phyloP scores from a whole-genome alignment of 2,797 vertebrate genomes.

The Acanthurus leucopareius region DNA sequence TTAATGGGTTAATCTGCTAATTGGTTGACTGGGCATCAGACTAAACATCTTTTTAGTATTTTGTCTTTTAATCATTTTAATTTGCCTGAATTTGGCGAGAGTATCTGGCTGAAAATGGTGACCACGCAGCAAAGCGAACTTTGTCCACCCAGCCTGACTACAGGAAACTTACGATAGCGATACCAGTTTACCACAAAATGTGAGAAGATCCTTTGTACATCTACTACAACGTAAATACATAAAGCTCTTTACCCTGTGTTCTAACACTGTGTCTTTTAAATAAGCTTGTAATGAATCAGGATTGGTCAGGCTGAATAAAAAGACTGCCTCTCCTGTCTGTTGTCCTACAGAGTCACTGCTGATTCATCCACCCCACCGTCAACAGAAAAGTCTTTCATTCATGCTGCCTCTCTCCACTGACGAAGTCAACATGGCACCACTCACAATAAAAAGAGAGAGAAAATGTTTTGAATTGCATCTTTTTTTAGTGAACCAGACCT shows the following conservation, averaged over 20 bases:
- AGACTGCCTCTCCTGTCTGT: slow-evolving; percentile 29
- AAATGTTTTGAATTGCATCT: slow-evolving; percentile 41
- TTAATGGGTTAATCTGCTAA: too few species aligned
- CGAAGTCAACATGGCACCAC: slow-evolving; percentile 62
- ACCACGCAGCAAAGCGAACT: not conserved
- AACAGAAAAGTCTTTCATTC: slow-evolving; percentile 66
- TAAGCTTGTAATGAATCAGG: slow-evolving; percentile 33
- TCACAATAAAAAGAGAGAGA: slow-evolving; percentile 11
- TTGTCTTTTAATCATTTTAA: too few species aligned
- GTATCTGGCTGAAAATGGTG: too few species aligned
- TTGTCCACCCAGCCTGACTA: not conserved
- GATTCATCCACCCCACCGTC: slow-evolving; percentile 62
- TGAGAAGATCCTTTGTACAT: not conserved
- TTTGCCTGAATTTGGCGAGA: too few species aligned
- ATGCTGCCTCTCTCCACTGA: slow-evolving; percentile 30
- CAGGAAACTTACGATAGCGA: not conserved
- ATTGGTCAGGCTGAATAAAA: slow-evolving; percentile 16
- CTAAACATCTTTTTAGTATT: too few species aligned
- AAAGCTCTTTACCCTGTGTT: not conserved
- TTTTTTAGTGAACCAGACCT: slow-evolving; percentile 27
- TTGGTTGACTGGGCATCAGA: too few species aligned
- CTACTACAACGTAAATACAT: not conserved
- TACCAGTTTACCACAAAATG: not conserved
- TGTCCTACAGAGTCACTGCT: slow-evolving; percentile 44
- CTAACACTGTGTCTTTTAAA: slow-evolving; percentile 4